A percentile compares a stretch with the other conserved stretches of the same genome.
phyloP scores from a whole-genome alignment of 1,140 invertebrate species.

The Drosophila oshimai region DNA sequence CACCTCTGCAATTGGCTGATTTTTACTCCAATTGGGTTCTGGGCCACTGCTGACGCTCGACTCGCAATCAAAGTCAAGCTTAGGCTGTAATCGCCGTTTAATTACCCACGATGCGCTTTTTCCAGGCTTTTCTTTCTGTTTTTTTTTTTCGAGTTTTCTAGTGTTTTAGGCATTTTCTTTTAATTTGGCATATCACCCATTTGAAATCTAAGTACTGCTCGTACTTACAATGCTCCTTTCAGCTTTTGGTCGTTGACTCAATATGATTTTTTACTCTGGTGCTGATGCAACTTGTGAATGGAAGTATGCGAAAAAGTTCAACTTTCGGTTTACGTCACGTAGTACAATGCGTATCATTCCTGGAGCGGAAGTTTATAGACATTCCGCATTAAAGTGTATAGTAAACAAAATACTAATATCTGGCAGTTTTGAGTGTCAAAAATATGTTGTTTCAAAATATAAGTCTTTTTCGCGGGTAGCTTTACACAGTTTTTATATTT shows the following conservation, averaged over 20 bases:
- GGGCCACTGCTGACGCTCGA: slow-evolving; percentile 44
- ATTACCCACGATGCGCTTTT: not conserved
- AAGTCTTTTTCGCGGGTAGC: too few relatives aligned
- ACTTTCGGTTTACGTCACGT: not conserved
- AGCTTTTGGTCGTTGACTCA: slow-evolving; percentile 24
- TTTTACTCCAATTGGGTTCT: slow-evolving; percentile 47
- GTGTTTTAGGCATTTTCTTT: not conserved
- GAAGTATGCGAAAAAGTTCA: not conserved
- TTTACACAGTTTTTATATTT: too few relatives aligned
- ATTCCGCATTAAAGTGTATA: too few relatives aligned
- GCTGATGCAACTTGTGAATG: slow-evolving; percentile 19
- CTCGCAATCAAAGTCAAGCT: slow-evolving; percentile 25
- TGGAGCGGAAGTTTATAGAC: slow-evolving; percentile 4
- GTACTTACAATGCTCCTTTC: not conserved
- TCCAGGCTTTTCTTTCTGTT: not conserved
- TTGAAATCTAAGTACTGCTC: not conserved
- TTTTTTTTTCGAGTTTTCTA: not conserved
- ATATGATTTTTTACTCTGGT: not conserved
- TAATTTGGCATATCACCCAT: not conserved
- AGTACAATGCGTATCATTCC: slow-evolving; percentile 12
- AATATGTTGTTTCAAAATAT: not conserved
- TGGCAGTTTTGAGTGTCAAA: not conserved
- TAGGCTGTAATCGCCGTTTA: slow-evolving; percentile 1
- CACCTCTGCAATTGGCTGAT: slow-evolving; percentile 30
- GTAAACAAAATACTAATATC: too few relatives aligned